phyloP scores from a whole-genome alignment of 2,888 invertebrate species.

The Dyspetes luteomarginatus region DNA sequence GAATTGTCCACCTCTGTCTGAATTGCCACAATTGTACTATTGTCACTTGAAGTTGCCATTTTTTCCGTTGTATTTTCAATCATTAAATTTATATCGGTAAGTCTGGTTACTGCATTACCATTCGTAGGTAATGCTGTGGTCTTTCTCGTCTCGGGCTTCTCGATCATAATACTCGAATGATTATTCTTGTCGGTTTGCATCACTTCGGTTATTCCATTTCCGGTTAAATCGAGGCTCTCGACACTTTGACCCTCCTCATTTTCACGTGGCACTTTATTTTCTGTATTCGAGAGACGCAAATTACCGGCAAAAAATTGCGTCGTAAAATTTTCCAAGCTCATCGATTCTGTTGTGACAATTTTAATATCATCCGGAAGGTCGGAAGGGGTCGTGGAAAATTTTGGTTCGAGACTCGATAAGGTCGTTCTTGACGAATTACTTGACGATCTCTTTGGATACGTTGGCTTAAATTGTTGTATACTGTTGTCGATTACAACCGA shows the following conservation, averaged over 20 bases:
- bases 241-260: conserved; percentile 56
- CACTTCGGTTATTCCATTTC: conserved; percentile 73
- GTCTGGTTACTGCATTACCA: conserved; percentile 13
- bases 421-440: conserved; percentile 61
- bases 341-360: conserved; percentile 6
- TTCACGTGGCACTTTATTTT: conserved; percentile 61
- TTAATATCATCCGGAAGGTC: conserved; percentile 17
- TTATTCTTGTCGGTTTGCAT: conserved; percentile 52
- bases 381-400: conserved; percentile 1
- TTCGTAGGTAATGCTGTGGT: background rate
- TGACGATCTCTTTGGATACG: conserved; percentile 69
- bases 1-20: conserved; percentile 68
- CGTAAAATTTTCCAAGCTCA: conserved; percentile 15
- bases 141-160: background rate
- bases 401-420: background rate
- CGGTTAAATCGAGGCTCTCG: conserved; percentile 68
- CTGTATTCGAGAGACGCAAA: conserved; percentile 30
- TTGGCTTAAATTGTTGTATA: conserved; percentile 74
- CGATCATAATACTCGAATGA: background rate
- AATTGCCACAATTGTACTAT: conserved; percentile 52
- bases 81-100: conserved; percentile 25
- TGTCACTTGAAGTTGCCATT: conserved; percentile 15
- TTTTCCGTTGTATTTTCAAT: conserved; percentile 50
- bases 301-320: background rate
- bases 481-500: conserved; percentile 75